Percentiles rank a stretch among this genome's conserved stretches.
phyloP scores from a whole-genome alignment of 2,113 vertebrate genomes.

The Propithecus coquereli region DNA sequence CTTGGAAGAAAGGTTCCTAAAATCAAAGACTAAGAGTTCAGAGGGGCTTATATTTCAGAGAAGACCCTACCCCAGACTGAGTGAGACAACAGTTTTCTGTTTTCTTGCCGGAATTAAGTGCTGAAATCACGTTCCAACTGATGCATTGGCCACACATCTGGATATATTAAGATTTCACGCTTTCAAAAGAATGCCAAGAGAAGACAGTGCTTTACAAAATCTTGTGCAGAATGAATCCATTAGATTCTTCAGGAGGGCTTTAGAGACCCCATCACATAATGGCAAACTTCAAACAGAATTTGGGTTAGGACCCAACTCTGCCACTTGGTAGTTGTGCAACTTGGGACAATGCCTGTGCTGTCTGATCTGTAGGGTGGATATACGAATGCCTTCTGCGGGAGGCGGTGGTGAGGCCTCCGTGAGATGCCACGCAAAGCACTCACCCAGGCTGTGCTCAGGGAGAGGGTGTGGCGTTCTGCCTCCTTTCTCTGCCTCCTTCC shows the following conservation, averaged over 20 bases:
- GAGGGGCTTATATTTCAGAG: background rate
- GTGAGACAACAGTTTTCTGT: background rate
- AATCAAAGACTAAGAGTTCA: background rate
- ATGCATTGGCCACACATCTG: background rate
- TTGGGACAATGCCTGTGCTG: background rate
- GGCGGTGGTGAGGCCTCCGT: background rate
- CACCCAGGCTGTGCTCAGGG: accelerated
- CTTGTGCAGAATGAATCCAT: too few species aligned
- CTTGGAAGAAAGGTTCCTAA: background rate
- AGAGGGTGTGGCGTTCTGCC: accelerated
- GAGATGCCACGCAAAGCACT: accelerated
- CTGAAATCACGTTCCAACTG: background rate
- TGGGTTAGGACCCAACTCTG: background rate
- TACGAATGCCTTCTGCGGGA: accelerated
- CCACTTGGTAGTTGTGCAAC: too few species aligned
- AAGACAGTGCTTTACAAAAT: background rate
- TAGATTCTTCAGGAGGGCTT: background rate
- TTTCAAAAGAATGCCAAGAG: background rate
- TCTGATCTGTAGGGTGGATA: too few species aligned
- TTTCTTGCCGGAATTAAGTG: background rate
- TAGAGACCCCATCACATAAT: background rate
- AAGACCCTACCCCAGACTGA: background rate
- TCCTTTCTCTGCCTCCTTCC: too few species aligned
- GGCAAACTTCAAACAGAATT: background rate
- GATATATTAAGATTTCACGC: background rate